A percentile compares a stretch with the other conserved stretches of the same genome.
Evolutionary conservation across 2,113 vertebrate genomes (phyloP).

Genomic region (Bothrops jararaca): DNA sequence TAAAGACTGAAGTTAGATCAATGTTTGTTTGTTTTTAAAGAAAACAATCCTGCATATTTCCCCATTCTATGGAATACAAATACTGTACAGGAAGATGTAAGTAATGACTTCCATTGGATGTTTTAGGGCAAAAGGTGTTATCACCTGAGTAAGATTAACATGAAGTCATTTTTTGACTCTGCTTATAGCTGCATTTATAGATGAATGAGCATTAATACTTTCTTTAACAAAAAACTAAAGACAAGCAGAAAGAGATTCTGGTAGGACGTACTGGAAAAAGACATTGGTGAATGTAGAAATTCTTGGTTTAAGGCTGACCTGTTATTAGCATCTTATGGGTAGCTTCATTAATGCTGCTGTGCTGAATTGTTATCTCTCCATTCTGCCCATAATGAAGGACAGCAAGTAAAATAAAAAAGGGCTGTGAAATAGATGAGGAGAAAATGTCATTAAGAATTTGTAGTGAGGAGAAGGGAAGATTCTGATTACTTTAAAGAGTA

Average conservation of each 20-base stretch:
- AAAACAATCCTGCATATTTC: neutral
- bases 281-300: neutral
- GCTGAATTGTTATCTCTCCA: neutral
- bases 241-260: neutral
- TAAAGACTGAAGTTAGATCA: neutral
- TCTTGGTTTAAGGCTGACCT: neutral
- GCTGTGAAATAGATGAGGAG: neutral
- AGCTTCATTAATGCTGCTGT: neutral
- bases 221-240: neutral
- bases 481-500: neutral
- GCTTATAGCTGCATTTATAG: neutral
- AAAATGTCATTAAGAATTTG: neutral
- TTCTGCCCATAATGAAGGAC: neutral
- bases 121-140: slow-evolving; percentile 1
- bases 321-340: neutral
- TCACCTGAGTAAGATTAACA: neutral
- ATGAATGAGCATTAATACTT: neutral
- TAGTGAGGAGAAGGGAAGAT: neutral
- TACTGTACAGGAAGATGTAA: neutral
- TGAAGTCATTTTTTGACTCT: neutral
- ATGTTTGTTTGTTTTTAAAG: neutral
- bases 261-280: neutral
- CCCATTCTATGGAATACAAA: slow-evolving; percentile 16
- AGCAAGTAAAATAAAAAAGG: neutral
- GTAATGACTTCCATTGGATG: neutral